Conservation (phyloP, 2,797 vertebrate species). For the Pseudopleuronectes americanus region DNA sequence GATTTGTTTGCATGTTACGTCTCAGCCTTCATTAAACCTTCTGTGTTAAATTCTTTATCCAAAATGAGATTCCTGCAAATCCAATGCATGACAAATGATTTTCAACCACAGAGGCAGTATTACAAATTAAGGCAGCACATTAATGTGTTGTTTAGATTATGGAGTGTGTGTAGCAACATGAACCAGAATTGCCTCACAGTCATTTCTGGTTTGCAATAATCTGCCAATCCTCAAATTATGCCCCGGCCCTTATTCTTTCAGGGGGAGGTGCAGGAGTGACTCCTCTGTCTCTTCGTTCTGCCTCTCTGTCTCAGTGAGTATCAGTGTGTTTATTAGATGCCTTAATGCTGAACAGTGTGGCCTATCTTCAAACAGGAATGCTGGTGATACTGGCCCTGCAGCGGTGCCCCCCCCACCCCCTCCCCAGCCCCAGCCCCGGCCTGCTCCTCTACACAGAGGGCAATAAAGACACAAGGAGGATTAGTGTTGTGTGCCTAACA, state of each 20-base stretch:
- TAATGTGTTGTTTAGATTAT: constrained; percentile 78
- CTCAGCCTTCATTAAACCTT: constrained; percentile 60
- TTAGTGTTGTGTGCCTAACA: constrained; percentile 83
- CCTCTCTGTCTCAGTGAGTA: constrained; percentile 60
- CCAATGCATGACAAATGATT: constrained; percentile 75
- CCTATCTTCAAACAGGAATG: constrained; percentile 83
- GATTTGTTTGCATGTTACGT: constrained; percentile 25
- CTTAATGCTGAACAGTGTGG: constrained; percentile 76
- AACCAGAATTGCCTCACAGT: constrained; percentile 78
- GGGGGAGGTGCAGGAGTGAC: constrained; percentile 37
- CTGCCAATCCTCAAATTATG: constrained; percentile 72
- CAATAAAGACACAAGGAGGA: constrained; percentile 84
- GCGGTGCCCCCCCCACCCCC: constrained; percentile 54
- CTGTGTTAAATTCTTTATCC: constrained; percentile 64
- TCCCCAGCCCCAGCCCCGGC: constrained; percentile 51
- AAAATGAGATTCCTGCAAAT: constrained; percentile 72
- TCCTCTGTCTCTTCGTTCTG: constrained; percentile 59
- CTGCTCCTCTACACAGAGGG: constrained; percentile 76
- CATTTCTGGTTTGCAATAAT: constrained; percentile 76
- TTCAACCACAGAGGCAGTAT: constrained; percentile 66
- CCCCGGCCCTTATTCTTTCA: constrained; percentile 46
- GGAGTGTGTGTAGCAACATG: constrained; percentile 71
- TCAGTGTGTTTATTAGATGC: constrained; percentile 70
- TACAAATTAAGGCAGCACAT: constrained; percentile 73
- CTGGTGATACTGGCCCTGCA: constrained; percentile 79